Evolutionary conservation across 2,113 vertebrate genomes (phyloP), one percentile per base, ranked within the genome.

Genomic region (Urocolius indicus): DNA sequence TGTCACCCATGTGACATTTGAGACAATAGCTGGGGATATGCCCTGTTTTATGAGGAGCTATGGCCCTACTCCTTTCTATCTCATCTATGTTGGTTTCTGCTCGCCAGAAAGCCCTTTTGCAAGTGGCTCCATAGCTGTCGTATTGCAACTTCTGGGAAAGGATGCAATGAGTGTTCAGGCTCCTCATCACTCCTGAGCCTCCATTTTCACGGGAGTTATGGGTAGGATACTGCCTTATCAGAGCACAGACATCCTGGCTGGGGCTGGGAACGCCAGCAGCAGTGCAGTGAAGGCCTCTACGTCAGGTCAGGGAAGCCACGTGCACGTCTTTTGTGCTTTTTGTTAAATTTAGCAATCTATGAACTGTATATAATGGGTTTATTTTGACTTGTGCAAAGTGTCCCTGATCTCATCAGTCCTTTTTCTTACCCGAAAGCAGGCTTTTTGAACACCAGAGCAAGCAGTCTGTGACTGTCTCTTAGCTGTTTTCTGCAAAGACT

Each of bases 281-380:
- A 79, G 45, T 1, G 0, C 26, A 68, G 62, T 6, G 43, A 66
- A 52, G 27, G 18, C 16, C n/a, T 90, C 66, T 75, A 5, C 9
- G 67, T 29, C 2, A 1, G 38, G 23, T 49, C 32, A 75, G 18
- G 26, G 49, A 61, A 93, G 29, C 11, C 52, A 82, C 52, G 9
- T 9, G 46, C 16, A 29, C 49, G 43, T 61, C 7, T 43, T 59
- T 48, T 1, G 0, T 36, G 41, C 0, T 1, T 80, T 89, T 73
- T 73, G 8, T 71, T 69, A 46, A 77, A 81, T 82, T 30, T 52
- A n/a, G 13, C 52, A 55, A 30, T 81, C 41, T 24, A 34, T 38
- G 43, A 75, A 26, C 23, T 65, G 2, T 21, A 55, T 36, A 18
- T 89, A 68, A 52, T 24, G 52, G 6, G 18, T 45, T 87, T 4